A percentile compares a stretch with the other conserved stretches of the same genome.
phyloP scores from a whole-genome alignment of 2,888 invertebrate species.

The Polyommatus icarus region DNA sequence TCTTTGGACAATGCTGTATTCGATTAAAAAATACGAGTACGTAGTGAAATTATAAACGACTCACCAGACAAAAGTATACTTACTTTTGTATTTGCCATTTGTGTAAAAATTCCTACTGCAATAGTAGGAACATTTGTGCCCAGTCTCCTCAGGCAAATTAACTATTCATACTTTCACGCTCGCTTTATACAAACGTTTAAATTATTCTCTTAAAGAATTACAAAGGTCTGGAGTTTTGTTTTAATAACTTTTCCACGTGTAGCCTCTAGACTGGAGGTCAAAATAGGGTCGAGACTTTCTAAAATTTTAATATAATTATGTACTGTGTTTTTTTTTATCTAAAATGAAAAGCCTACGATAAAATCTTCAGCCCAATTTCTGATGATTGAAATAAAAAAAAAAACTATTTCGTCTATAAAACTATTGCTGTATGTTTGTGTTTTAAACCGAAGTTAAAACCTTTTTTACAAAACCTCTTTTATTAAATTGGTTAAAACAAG shows the following conservation, averaged over 20 bases:
- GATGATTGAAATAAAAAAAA: no score
- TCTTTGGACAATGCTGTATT: no score
- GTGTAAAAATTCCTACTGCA: neutral
- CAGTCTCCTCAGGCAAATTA: neutral
- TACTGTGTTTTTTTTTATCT: neutral
- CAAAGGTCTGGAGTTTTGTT: constrained; percentile 10
- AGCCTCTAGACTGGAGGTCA: neutral
- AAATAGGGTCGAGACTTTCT: neutral
- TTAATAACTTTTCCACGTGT: neutral
- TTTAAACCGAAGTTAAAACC: no score
- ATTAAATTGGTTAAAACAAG: no score
- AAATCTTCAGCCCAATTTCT: no score
- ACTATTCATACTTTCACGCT: constrained; percentile 1
- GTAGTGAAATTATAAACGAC: constrained; percentile 3
- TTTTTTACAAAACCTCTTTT: no score
- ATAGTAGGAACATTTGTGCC: neutral
- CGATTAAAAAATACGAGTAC: no score
- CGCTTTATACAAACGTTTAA: constrained; percentile 11
- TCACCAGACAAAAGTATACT: neutral
- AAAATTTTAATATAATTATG: neutral
- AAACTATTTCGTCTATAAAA: no score
- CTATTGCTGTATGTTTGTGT: no score
- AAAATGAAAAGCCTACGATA: neutral
- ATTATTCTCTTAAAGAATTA: constrained; percentile 15
- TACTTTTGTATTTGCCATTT: neutral